Base-by-base conservation (phyloP, 2,797 vertebrate genomes). In the Lepus townsendii region DNA sequence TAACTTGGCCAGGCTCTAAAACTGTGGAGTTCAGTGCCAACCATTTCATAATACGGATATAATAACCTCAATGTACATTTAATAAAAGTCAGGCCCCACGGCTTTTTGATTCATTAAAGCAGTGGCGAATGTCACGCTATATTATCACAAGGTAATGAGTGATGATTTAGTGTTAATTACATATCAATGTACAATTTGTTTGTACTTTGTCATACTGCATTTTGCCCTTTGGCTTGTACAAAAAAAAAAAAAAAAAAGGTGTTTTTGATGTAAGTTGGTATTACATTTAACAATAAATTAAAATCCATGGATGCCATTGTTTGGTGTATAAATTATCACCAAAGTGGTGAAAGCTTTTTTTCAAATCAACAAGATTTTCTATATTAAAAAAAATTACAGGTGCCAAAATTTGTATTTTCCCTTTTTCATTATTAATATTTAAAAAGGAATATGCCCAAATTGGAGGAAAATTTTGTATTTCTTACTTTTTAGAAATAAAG, bases 161-260 rank as follows among this genome's bases (percentile, higher is more conserved):
- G 95, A 97, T 97, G 97, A 98, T 98, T 98, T 98, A 97, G 83
- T 97, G 90, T 97, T 98, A 98, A 98, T 98, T 98, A 96, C 32
- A 62, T 94, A 97, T 97, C 96, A 93, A 88, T 97, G 96, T 97
- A 95, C 93, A 94, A 94, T 98, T 97, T 97, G 79, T 88, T 96
- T 96, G 72, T 93, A 95, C 91, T 97, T 97, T 93, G 94, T 87
- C 60, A 69, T 93, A 82, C 24, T 93, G 6, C 47, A 89, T 94
- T 97, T 97, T 71, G 26, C 96, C 93, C 69, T 96, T 88, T 89
- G 32, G 78, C 16, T 68, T 22, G 38, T 77, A 94, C 38, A 92
- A 95, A 96, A 96, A 94, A 63, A 69, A 32, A 69, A 32, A 68
- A 35, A 35, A 35, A 68, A 26, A 60, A 47, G 30, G 7, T 78